Base-by-base conservation (phyloP, 1,140 invertebrate species). In the Galleria mellonella region DNA sequence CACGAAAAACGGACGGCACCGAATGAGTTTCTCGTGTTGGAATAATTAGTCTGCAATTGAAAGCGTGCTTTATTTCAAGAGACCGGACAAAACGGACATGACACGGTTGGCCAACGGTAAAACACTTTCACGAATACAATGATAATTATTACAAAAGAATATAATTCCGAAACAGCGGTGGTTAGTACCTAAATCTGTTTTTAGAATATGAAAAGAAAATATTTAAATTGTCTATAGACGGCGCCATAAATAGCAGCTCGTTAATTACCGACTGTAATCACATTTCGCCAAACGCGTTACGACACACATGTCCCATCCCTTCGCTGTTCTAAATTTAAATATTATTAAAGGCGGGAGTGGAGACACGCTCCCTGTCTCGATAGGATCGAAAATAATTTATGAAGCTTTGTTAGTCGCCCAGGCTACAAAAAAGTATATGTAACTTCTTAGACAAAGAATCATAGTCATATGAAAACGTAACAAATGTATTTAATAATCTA, bases 41-140 rank as follows among this genome's bases (percentile, higher is more conserved):
- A 74, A 85, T 85, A 85, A 85, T 85, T 85, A 85, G 81, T 85
- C 63, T 83, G 74, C 78, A 81, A 85, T 85, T 85, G 78, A 82
- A 85, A 82, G 78, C 73, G 69, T 74, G 77, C 73, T 73, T 85
- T 83, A 85, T 83, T 85, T 79, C 73, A 72, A 75, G 72, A 72
- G 58, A 59, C 65, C 57, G 73, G 66, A 75, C 72, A 75, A 73
- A 75, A 76, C 64, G 68, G 72, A 72, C 72, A 62, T 59, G 71
- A 72, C 77, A 69, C 64, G 71, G 72, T 78, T 76, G 65, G 72
- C 61, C 72, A 79, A 78, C 70, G 76, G 75, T 79, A 72, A 68
- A 69, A 74, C 68, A 84, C 82, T 85, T 85, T 85, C 78, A 77
- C 75, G 65, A 71, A 71, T 71, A 76, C 74, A 78, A 78, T 73